Conservation (phyloP, 2,888 invertebrate species). For the Volucella bombylans region DNA sequence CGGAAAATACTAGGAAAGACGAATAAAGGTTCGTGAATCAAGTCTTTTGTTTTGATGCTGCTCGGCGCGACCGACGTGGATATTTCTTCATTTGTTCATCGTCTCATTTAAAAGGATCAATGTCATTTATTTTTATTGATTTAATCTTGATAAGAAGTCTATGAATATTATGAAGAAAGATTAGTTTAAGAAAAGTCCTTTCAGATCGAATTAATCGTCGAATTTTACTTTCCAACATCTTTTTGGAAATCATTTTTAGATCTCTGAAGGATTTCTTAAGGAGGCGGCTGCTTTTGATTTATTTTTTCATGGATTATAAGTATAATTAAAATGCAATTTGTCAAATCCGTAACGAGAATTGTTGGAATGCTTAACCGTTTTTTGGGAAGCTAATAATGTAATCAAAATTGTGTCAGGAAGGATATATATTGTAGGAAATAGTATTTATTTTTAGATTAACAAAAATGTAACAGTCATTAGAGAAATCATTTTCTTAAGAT, state of each 20-base stretch:
- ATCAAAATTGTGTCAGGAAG: no score
- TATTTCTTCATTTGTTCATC: conserved; percentile 22
- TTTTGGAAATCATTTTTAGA: conserved; percentile 17
- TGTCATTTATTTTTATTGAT: conserved; percentile 67
- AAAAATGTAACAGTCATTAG: no score
- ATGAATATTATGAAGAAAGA: conserved; percentile 29
- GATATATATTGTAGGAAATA: no score
- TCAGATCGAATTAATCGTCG: background rate
- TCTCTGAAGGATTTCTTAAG: conserved; percentile 23
- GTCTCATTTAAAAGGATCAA: conserved; percentile 61
- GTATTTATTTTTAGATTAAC: no score
- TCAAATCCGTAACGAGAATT: conserved; percentile 35
- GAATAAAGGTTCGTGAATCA: conserved; percentile 43
- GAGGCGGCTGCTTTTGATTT: conserved; percentile 5
- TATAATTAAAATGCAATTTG: conserved; percentile 54
- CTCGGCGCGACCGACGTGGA: background rate
- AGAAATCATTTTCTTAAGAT: no score
- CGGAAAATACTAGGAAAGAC: conserved; percentile 52
- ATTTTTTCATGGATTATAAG: conserved; percentile 10
- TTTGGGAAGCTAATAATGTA: no score
- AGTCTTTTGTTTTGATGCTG: conserved; percentile 42
- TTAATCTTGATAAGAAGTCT: conserved; percentile 65
- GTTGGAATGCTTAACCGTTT: no score
- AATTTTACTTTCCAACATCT: background rate
- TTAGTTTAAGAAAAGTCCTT: background rate